These are phyloP conservation scores for Pygmarrhopalites habei DNA, from an alignment of 1,140 invertebrate genomes.

Conservation along the genomic window DNA sequence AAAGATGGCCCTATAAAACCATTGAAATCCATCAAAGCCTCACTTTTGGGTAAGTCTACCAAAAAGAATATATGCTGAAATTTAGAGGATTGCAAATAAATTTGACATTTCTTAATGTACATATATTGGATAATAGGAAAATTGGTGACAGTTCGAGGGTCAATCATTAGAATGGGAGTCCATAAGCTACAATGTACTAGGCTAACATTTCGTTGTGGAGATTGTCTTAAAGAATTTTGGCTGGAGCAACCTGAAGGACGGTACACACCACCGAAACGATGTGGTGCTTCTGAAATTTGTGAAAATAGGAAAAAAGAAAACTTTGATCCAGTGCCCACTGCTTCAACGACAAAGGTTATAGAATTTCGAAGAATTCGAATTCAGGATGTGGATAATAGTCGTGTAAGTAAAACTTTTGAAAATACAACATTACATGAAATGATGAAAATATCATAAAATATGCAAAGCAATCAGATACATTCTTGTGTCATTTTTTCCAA, in stretches of 20 bases:
- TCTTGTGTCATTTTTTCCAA: constrained; percentile 8
- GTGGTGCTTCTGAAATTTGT: constrained; percentile 50
- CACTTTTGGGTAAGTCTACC: constrained; percentile 60
- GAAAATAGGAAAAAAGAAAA: constrained; percentile 47
- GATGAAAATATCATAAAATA: too few species aligned
- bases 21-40: constrained; percentile 67
- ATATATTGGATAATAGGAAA: constrained; percentile 57
- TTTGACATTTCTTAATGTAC: too few species aligned
- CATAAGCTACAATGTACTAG: constrained; percentile 64
- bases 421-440: too few species aligned
- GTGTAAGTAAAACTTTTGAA: constrained; percentile 40
- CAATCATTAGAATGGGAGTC: constrained; percentile 73
- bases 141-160: constrained; percentile 73
- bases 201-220: constrained; percentile 68
- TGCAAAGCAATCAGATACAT: too few species aligned
- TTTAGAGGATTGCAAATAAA: too few species aligned
- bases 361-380: constrained; percentile 73
- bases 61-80: too few species aligned
- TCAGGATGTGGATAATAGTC: constrained; percentile 61
- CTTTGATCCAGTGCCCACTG: constrained; percentile 54
- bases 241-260: constrained; percentile 56
- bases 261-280: constrained; percentile 52
- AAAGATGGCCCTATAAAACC: constrained; percentile 61
- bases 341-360: constrained; percentile 62
- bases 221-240: constrained; percentile 58